Evolutionary conservation across 2,888 invertebrate species (phyloP), one percentile per base, ranked within the genome.

Genomic region (Adelphocoris suturalis): DNA sequence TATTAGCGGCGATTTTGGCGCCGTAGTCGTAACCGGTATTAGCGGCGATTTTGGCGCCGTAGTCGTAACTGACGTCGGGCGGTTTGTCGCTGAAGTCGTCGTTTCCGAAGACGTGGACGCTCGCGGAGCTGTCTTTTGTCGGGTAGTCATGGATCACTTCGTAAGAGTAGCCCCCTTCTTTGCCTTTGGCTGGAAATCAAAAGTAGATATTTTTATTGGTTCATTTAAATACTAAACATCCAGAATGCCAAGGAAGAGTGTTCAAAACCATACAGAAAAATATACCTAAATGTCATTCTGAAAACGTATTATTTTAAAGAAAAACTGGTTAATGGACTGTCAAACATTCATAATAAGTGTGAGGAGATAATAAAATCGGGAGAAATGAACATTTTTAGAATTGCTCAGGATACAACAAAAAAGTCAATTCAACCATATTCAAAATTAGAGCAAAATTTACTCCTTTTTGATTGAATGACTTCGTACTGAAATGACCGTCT

Each of bases 121-220:
- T 78, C 9, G 78, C 78, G 11, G 76, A 46, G 75, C 48, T 28
- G 46, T 68, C 48, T 75, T 86, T 68, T 23, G 76, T 28, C 27
- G 88, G 88, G 80, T 88, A 88, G 88, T 88, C 88, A 55, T 88
- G 88, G 19, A 88, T 55, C 76, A 88, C 88, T 46, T 88, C 88
- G 55, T 88, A 88, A 27, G 88, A 88, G 37, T 88, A 88, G 12
- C 88, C 88, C 19, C 75, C 86, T 48, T 88, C 88, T 52, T 88
- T 78, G 0, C 27, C 52, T 57, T 88, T 88, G 14, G 76, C 88
- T 88, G 78, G 61, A 85, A 85, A 85, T 19, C 7, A 27, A 1
- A 52, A 52, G 37, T n/a, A n/a, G n/a, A n/a, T n/a, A n/a, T n/a
- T n/a, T n/a, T n/a, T n/a, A n/a, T n/a, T n/a, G 80, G 55, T n/a